A percentile compares a stretch with the other conserved stretches of the same genome.
Conservation (phyloP, 2,888 invertebrate species). For the Troides aeacus region DNA sequence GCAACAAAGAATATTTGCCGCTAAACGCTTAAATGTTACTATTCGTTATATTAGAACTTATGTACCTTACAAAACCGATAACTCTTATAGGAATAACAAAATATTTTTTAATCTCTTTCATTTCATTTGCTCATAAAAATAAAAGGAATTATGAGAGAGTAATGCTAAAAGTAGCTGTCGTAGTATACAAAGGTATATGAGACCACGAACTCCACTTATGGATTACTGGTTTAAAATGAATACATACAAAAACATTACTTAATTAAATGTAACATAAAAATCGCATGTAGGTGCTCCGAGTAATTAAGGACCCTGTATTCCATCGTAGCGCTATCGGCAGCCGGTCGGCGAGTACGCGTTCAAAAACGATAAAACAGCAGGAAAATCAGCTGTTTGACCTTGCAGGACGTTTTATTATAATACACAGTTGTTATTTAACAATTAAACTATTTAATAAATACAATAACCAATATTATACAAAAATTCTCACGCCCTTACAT, state of each 20-base stretch:
- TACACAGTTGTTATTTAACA: constrained; percentile 20
- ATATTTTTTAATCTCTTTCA: not conserved
- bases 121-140: not conserved
- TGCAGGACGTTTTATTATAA: constrained; percentile 29
- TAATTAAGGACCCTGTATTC: constrained; percentile 30
- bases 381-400: constrained; percentile 49
- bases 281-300: constrained; percentile 23
- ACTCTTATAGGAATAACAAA: not conserved
- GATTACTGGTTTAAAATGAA: constrained; percentile 29
- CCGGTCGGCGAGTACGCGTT: constrained; percentile 23
- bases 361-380: constrained; percentile 39
- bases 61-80: not conserved
- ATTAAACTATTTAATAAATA: constrained; percentile 6
- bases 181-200: constrained; percentile 14
- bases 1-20: not conserved
- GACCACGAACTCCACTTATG: constrained; percentile 24
- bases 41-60: not conserved
- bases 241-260: constrained; percentile 28
- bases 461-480: constrained; percentile 19
- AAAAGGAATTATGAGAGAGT: not conserved
- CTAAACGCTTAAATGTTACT: too few relatives aligned
- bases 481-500: constrained; percentile 54
- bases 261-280: constrained; percentile 30
- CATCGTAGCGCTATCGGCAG: constrained; percentile 27
- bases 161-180: constrained; percentile 6